phyloP scores from a whole-genome alignment of 2,888 invertebrate genomes.

The Meganola albula region DNA sequence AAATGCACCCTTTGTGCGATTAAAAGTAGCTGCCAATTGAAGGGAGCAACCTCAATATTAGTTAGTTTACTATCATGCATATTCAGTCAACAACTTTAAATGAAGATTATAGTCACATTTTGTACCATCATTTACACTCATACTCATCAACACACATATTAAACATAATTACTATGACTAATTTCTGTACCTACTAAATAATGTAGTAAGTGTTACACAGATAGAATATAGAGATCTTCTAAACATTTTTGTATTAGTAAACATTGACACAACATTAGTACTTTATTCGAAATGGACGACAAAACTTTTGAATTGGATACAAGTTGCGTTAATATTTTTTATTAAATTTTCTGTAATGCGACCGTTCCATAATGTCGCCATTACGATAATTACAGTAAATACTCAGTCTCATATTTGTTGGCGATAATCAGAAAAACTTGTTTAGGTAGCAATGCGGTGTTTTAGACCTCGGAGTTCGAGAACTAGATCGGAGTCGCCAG shows the following conservation, averaged over 20 bases:
- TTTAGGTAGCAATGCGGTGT: slow-evolving; percentile 78
- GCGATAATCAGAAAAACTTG: slow-evolving; percentile 49
- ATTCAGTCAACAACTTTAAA: slow-evolving; percentile 48
- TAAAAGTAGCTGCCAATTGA: slow-evolving; percentile 67
- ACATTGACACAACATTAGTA: slow-evolving; percentile 29
- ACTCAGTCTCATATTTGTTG: slow-evolving; percentile 75
- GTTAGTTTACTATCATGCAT: slow-evolving; percentile 32
- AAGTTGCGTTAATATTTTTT: slow-evolving; percentile 28
- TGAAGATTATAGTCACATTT: slow-evolving; percentile 68
- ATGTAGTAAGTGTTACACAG: slow-evolving; percentile 25
- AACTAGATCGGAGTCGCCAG: slow-evolving; percentile 80
- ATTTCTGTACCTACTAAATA: slow-evolving; percentile 25
- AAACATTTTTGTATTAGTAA: slow-evolving; percentile 25
- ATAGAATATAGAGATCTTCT: slow-evolving; percentile 28
- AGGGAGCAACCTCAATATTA: slow-evolving; percentile 51
- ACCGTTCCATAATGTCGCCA: slow-evolving; percentile 37
- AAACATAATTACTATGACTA: slow-evolving; percentile 21
- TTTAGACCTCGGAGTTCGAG: slow-evolving; percentile 81
- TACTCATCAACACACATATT: slow-evolving; percentile 22
- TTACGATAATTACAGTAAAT: slow-evolving; percentile 65
- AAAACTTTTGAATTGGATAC: slow-evolving; percentile 25
- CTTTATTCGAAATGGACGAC: slow-evolving; percentile 27
- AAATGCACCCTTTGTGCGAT: slow-evolving; percentile 45
- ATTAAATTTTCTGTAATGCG: slow-evolving; percentile 28
- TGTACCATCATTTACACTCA: slow-evolving; percentile 62